These are phyloP conservation scores for Epirrhoe tristata DNA, from an alignment of 2,888 invertebrate species.

Conservation along the genomic window DNA sequence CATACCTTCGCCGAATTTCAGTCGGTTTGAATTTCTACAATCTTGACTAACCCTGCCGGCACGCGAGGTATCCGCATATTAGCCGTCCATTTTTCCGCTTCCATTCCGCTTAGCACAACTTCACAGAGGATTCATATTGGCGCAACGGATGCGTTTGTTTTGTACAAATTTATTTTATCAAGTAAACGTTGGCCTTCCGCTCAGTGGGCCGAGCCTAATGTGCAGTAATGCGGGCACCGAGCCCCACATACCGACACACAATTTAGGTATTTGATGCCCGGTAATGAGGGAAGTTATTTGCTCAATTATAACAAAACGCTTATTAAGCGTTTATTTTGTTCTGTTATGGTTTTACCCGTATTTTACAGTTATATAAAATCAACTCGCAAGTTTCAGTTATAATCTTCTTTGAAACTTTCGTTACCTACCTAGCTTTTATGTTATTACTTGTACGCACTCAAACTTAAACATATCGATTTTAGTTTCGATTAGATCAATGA, in stretches of 20 bases:
- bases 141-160: conserved; percentile 82
- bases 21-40: conserved; percentile 39
- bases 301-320: conserved; percentile 71
- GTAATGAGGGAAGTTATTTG: conserved; percentile 78
- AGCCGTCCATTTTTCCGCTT: conserved; percentile 81
- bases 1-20: conserved; percentile 35
- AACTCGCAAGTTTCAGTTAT: conserved; percentile 12
- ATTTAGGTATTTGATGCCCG: conserved; percentile 63
- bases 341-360: conserved; percentile 41
- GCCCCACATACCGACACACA: conserved; percentile 46
- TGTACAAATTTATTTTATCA: conserved; percentile 85
- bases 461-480: too few species aligned
- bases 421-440: too few species aligned
- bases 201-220: conserved; percentile 75
- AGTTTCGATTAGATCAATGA: too few species aligned
- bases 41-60: conserved; percentile 52
- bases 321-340: conserved; percentile 59
- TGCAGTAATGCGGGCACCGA: conserved; percentile 73
- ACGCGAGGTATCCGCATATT: conserved; percentile 80
- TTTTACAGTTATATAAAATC: conserved; percentile 34
- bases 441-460: too few species aligned
- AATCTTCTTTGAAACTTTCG: background rate
- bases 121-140: conserved; percentile 84
- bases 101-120: conserved; percentile 81
- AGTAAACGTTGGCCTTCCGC: conserved; percentile 80